These are phyloP conservation scores for Chanos chanos DNA, from an alignment of 2,797 vertebrate species.

Conservation along the genomic window DNA sequence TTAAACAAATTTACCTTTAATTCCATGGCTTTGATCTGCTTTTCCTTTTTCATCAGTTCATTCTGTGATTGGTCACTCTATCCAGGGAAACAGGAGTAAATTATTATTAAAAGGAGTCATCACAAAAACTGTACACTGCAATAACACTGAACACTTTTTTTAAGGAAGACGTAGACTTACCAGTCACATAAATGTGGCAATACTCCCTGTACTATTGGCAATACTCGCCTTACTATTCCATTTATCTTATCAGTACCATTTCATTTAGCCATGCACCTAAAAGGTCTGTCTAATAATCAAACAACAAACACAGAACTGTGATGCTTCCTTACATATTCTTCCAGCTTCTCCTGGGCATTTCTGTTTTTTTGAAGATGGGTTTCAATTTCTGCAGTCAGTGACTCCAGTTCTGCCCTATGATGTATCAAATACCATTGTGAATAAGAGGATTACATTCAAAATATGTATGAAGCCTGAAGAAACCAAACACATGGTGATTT, in stretches of 20 bases:
- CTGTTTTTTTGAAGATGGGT: slow-evolving; percentile 69
- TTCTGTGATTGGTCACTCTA: slow-evolving; percentile 71
- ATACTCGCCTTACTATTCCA: not conserved
- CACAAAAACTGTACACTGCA: no score
- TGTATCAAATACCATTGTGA: no score
- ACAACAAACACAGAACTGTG: not conserved
- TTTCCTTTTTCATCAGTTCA: slow-evolving; percentile 77
- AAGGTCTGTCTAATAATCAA: no score
- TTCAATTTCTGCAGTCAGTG: slow-evolving; percentile 66
- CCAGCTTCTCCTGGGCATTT: slow-evolving; percentile 70
- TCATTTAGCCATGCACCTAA: no score
- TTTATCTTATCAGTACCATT: not conserved
- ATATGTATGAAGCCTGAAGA: no score
- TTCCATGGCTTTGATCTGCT: slow-evolving; percentile 76
- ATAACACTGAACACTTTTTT: no score
- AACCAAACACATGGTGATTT: no score
- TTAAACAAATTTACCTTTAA: slow-evolving; percentile 79
- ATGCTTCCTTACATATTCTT: slow-evolving; percentile 72
- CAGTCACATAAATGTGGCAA: no score
- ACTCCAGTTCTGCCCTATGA: slow-evolving; percentile 77
- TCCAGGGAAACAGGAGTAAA: slow-evolving; percentile 8
- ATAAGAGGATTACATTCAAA: no score
- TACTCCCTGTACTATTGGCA: no score
- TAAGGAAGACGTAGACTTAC: no score
- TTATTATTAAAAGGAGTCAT: not conserved